phyloP scores from a whole-genome alignment of 2,888 invertebrate species.

The Lamproptera curius region DNA sequence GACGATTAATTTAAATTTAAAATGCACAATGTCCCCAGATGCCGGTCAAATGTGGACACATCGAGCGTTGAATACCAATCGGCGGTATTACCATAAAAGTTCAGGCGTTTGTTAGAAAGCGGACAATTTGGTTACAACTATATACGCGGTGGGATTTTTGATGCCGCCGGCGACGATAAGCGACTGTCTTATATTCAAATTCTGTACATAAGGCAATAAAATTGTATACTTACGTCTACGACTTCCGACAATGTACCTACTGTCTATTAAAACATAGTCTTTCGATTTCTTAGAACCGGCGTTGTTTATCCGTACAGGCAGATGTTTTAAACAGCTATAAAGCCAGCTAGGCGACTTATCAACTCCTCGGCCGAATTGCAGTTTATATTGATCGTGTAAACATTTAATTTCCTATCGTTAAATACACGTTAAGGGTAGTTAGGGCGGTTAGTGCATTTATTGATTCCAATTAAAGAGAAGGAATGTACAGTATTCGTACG shows the following conservation, averaged over 20 bases:
- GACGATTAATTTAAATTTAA: slow-evolving; percentile 74
- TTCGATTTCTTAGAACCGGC: slow-evolving; percentile 6
- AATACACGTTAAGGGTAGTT: background rate
- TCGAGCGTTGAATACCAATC: slow-evolving; percentile 69
- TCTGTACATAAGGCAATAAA: slow-evolving; percentile 56
- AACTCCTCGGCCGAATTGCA: background rate
- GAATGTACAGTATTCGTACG: background rate
- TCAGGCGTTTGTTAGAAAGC: slow-evolving; percentile 77
- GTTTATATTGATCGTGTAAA: background rate
- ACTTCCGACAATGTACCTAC: slow-evolving; percentile 54
- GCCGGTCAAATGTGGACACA: slow-evolving; percentile 75
- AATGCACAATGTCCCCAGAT: slow-evolving; percentile 68
- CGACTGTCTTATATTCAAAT: slow-evolving; percentile 50
- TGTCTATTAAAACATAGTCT: slow-evolving; percentile 32
- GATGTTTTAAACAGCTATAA: slow-evolving; percentile 3
- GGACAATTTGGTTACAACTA: slow-evolving; percentile 74
- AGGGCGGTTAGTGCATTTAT: background rate
- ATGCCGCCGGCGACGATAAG: slow-evolving; percentile 55
- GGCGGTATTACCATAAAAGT: slow-evolving; percentile 71
- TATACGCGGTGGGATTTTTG: slow-evolving; percentile 60
- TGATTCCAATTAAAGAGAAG: background rate
- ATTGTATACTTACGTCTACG: slow-evolving; percentile 54
- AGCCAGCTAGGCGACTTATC: background rate
- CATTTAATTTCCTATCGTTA: background rate
- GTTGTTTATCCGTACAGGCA: background rate